Base-by-base conservation (phyloP, 2,888 invertebrate species). In the Caradrina clavipalpis region DNA sequence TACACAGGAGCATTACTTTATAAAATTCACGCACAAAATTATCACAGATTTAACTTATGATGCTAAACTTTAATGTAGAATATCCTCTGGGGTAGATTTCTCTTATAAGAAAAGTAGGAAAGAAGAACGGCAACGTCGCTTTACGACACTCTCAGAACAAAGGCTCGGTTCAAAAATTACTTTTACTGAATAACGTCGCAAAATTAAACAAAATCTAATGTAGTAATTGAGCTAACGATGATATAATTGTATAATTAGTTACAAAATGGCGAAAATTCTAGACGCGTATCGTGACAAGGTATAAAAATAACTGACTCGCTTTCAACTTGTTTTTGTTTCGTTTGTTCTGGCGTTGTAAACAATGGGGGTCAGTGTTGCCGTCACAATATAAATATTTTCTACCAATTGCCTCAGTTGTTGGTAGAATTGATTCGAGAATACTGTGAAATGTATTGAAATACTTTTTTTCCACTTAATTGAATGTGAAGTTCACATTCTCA, bases 61-160 rank as follows among this genome's bases (percentile, higher is more conserved):
- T 22, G 57, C 59, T 72, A 78, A 80, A 76, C 11, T 67, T 50
- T 26, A 19, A 11, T 55, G 47, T 66, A 64, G 66, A 69, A 47
- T 50, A 51, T 62, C 47, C 65, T 66, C 50, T 69, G 50, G 7
- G 54, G 53, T 47, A 64, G 67, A 61, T 78, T 75, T 75, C 67
- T 82, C 72, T 65, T 72, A 76, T 79, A 65, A 72, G 86, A 90
- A 90, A 89, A 80, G 84, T 83, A 73, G 65, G 73, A 68, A 70
- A 61, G 80, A 91, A 88, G 93, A 91, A 85, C 89, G 95, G 95
- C 95, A 95, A 95, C 95, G 94, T 92, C 94, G 94, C 95, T 72
- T 87, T 81, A 78, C 67, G 54, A 63, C 85, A 87, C 85, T 86
- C 76, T 77, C 76, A 81, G 73, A 89, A 94, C 94, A 94, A 94